These are phyloP conservation scores for mouse (Mus musculus) DNA, from an alignment of 2,113 vertebrate species.

Conservation along the genomic window DNA sequence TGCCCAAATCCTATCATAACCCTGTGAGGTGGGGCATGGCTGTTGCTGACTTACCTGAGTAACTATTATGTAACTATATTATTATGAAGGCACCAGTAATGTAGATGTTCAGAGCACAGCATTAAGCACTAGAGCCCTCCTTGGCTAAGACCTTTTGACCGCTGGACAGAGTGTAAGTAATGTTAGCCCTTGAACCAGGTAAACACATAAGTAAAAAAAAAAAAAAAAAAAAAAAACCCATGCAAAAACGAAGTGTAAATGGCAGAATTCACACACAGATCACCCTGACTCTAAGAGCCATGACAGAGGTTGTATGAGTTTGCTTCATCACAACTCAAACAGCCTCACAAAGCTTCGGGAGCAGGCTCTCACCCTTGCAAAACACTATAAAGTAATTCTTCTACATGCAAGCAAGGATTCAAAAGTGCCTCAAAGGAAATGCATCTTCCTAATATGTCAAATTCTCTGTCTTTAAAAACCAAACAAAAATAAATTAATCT, in stretches of 20 bases:
- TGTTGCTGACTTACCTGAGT: neutral
- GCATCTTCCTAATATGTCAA: slow-evolving; percentile 32
- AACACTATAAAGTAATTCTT: slow-evolving; percentile 23
- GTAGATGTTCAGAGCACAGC: neutral
- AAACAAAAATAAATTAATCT: neutral
- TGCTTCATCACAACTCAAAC: neutral
- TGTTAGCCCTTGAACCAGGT: neutral
- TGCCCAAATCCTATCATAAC: neutral
- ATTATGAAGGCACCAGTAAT: neutral
- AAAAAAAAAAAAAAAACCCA: no score
- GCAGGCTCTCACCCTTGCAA: neutral
- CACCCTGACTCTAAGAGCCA: neutral
- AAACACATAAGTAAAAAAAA: neutral
- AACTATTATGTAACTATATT: neutral
- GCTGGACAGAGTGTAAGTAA: neutral
- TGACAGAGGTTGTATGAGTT: neutral
- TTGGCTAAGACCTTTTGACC: neutral
- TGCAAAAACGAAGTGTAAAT: neutral
- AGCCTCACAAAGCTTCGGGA: neutral
- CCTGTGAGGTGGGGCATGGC: neutral
- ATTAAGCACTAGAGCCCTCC: neutral
- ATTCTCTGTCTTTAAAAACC: slow-evolving; percentile 31
- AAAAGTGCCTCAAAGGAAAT: slow-evolving; percentile 36
- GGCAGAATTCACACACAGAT: neutral
- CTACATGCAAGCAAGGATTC: neutral